A percentile compares a stretch with the other conserved stretches of the same genome.
Conservation (phyloP, 2,888 invertebrate genomes). For the Pantelozetes paolii region DNA sequence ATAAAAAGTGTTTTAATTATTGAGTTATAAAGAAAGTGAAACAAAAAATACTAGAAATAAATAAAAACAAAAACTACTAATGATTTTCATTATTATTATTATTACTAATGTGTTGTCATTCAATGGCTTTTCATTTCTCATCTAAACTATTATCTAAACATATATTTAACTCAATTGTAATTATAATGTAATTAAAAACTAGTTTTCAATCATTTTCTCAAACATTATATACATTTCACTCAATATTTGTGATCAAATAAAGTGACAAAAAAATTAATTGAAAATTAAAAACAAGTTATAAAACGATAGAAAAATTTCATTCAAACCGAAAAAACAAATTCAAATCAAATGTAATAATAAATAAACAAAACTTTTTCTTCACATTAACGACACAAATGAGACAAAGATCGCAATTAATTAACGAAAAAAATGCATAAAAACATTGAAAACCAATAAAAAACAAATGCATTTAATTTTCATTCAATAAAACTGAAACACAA, state of each 20-base stretch:
- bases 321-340: too few relatives aligned
- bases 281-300: background rate
- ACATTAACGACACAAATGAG: too few relatives aligned
- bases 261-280: background rate
- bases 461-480: background rate
- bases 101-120: too few relatives aligned
- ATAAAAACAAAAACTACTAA: background rate
- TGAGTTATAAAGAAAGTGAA: background rate
- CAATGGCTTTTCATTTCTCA: too few relatives aligned
- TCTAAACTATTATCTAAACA: too few relatives aligned
- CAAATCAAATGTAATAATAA: too few relatives aligned
- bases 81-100: too few relatives aligned
- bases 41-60: background rate
- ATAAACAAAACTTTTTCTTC: too few relatives aligned
- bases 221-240: background rate
- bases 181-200: constrained; percentile 35
- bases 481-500: constrained; percentile 3
- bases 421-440: too few relatives aligned
- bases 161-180: constrained; percentile 31
- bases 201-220: constrained; percentile 18
- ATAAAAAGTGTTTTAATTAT: constrained; percentile 8
- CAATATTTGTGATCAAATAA: constrained; percentile 17
- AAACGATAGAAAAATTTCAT: too few relatives aligned
- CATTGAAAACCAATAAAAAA: background rate
- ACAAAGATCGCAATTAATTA: too few relatives aligned